Base-by-base conservation (phyloP, 2,888 invertebrate species). In the Ferrisia virgata region DNA sequence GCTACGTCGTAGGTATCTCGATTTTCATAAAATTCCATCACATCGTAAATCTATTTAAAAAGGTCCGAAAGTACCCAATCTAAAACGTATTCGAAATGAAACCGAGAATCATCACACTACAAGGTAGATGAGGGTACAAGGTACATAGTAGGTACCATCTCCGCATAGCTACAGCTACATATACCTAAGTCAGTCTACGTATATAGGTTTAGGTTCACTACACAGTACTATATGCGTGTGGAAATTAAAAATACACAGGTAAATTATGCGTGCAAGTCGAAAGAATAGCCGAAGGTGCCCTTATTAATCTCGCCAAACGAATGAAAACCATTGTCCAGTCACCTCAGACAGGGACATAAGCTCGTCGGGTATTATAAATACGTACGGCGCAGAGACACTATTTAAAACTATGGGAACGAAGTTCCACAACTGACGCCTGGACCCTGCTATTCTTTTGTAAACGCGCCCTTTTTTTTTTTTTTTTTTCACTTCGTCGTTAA, bases 381-480 rank as follows among this genome's bases (percentile, higher is more conserved):
- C n/a, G n/a, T n/a, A n/a, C n/a, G n/a, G n/a, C n/a, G n/a, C 82
- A 83, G 83, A 83, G 83, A 83, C 83, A 83, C 47, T 81, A 81
- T 81, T 81, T 81, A 81, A 83, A 69, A 83, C 83, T 83, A 83
- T 83, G 83, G 83, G 83, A 83, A 83, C 83, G 72, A 31, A 43
- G 33, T 76, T 72, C 39, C 83, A 43, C 53, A 80, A 80, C 47
- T 80, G 80, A 80, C 80, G 80, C 80, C 80, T 53, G 80, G 80
- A 80, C 80, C 80, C 80, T 53, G 80, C 80, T 33, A 80, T 80
- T 80, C 80, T 53, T 47, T 80, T 80, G 80, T 80, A 80, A 80
- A 80, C 28, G 47, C 80, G 31, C 47, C 80, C 47, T 47, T 47
- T 47, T 79, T 76, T n/a, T n/a, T n/a, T 53, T 31, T 47, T 47